These are phyloP conservation scores for Sericinus montela DNA, from an alignment of 2,888 invertebrate species.

Conservation along the genomic window DNA sequence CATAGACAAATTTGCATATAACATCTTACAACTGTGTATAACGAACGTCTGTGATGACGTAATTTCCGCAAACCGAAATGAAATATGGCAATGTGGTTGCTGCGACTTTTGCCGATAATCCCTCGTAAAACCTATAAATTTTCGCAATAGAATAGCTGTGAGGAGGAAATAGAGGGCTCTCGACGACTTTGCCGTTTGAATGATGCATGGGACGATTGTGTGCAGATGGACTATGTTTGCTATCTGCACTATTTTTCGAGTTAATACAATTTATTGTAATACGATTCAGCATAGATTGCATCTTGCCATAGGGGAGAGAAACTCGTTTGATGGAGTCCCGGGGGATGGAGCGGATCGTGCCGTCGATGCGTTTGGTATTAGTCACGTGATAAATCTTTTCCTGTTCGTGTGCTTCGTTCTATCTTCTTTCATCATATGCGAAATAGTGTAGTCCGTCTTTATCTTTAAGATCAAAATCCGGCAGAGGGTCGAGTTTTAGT, in stretches of 20 bases:
- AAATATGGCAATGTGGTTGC: constrained; percentile 70
- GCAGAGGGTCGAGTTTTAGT: constrained; percentile 48
- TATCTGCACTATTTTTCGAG: constrained; percentile 78
- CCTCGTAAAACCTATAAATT: constrained; percentile 76
- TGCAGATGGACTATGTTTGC: constrained; percentile 78
- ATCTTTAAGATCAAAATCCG: constrained; percentile 56
- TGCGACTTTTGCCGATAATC: constrained; percentile 66
- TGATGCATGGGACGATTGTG: constrained; percentile 61
- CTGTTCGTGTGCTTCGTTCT: constrained; percentile 46
- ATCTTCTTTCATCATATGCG: constrained; percentile 53
- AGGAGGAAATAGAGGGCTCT: constrained; percentile 61
- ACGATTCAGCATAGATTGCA: constrained; percentile 80
- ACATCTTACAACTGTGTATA: constrained; percentile 25
- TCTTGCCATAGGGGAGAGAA: constrained; percentile 73
- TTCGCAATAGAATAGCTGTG: constrained; percentile 46
- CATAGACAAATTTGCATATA: neutral
- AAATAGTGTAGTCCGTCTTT: constrained; percentile 50
- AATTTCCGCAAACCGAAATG: constrained; percentile 68
- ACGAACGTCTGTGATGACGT: constrained; percentile 59
- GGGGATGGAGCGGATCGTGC: constrained; percentile 56
- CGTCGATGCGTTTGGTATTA: constrained; percentile 65
- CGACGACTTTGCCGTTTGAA: constrained; percentile 39
- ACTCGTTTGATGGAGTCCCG: constrained; percentile 77
- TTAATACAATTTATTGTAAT: constrained; percentile 80
- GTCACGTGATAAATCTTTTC: constrained; percentile 77